These are phyloP conservation scores for Trichogramma pretiosum DNA, from an alignment of 1,140 invertebrate genomes.

Conservation along the genomic window DNA sequence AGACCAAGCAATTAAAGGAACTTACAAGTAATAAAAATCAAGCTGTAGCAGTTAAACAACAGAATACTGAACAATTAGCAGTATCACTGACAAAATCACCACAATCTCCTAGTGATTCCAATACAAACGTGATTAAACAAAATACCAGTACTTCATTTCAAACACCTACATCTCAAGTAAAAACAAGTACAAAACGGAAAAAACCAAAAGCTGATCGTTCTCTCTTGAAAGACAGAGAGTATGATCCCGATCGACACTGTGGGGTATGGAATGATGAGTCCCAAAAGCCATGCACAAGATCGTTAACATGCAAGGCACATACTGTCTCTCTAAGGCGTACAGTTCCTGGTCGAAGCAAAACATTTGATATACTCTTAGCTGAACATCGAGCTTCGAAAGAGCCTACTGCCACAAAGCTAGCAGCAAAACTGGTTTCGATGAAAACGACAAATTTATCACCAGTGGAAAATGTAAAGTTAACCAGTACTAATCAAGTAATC, in stretches of 20 bases:
- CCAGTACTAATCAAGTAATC: too few relatives aligned
- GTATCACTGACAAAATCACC: too few relatives aligned
- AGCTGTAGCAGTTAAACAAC: too few relatives aligned
- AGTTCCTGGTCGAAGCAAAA: conserved; percentile 64
- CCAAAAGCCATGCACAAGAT: conserved; percentile 67
- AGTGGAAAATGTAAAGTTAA: too few relatives aligned
- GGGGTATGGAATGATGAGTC: conserved; percentile 63
- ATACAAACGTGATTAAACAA: too few relatives aligned
- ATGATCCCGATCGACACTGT: conserved; percentile 74
- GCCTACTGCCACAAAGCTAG: conserved; percentile 30
- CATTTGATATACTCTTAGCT: conserved; percentile 69
- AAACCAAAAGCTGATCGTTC: conserved; percentile 48
- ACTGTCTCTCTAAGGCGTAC: conserved; percentile 63
- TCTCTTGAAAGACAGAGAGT: conserved; percentile 62
- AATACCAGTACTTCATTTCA: too few relatives aligned
- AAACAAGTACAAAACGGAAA: conserved; percentile 39
- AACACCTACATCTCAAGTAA: conserved; percentile 1
- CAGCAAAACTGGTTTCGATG: too few relatives aligned
- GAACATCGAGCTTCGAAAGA: conserved; percentile 65
- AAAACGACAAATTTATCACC: too few relatives aligned
- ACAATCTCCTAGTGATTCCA: too few relatives aligned
- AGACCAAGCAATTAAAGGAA: too few relatives aligned
- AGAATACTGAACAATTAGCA: too few relatives aligned
- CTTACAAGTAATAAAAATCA: too few relatives aligned
- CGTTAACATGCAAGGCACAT: conserved; percentile 77